Percentiles rank a stretch among this genome's conserved stretches.
These are phyloP conservation scores for Hypomecis atomaria DNA, from an alignment of 2,888 invertebrate genomes.

Conservation along the genomic window DNA sequence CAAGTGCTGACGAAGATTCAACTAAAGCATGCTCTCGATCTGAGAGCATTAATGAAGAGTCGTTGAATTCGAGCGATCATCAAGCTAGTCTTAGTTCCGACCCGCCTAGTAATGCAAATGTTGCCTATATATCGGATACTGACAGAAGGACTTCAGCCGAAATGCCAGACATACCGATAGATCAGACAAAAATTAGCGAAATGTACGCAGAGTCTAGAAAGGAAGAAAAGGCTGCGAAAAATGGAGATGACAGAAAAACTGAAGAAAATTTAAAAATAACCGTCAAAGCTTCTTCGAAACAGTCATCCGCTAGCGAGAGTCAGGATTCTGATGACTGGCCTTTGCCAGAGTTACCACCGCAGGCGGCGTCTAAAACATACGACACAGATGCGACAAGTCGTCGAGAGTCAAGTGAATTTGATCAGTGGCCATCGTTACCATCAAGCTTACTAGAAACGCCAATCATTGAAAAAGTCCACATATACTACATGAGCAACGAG, in stretches of 20 bases:
- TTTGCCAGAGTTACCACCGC: constrained; percentile 88
- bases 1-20: constrained; percentile 93
- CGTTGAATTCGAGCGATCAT: constrained; percentile 92
- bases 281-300: constrained; percentile 70
- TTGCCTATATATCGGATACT: constrained; percentile 91
- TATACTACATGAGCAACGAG: constrained; percentile 91
- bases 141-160: constrained; percentile 93
- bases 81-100: constrained; percentile 94
- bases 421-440: constrained; percentile 93
- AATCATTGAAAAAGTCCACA: constrained; percentile 90
- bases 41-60: constrained; percentile 93
- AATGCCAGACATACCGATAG: constrained; percentile 93
- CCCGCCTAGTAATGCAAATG: constrained; percentile 90
- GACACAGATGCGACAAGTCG: constrained; percentile 60
- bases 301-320: constrained; percentile 85
- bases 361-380: constrained; percentile 62
- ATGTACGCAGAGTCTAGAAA: constrained; percentile 84
- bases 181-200: constrained; percentile 86
- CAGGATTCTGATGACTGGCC: constrained; percentile 92
- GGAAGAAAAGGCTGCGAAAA: constrained; percentile 65
- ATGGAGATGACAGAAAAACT: constrained; percentile 57
- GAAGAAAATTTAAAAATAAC: constrained; percentile 53
- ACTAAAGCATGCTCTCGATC: constrained; percentile 94
- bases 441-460: constrained; percentile 89
- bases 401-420: constrained; percentile 87